These are phyloP conservation scores for Vultur gryphus DNA, from an alignment of 2,797 vertebrate genomes.

Conservation along the genomic window DNA sequence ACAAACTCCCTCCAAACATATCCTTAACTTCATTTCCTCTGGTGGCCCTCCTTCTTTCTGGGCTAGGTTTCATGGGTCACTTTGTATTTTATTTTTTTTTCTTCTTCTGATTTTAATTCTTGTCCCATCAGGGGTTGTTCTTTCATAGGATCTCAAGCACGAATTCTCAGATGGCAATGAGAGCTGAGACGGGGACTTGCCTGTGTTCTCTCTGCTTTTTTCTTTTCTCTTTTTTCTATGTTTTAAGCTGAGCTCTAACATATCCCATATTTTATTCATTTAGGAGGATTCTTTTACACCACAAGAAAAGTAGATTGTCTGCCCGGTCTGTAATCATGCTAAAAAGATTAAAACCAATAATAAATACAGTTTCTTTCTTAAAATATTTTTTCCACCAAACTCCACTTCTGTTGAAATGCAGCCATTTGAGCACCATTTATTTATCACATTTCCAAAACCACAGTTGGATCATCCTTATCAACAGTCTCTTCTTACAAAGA, in stretches of 20 bases:
- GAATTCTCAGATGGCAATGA: background rate
- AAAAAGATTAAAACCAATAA: conserved; percentile 19
- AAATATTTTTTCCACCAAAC: background rate
- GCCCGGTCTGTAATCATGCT: background rate
- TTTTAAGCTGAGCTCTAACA: conserved; percentile 4
- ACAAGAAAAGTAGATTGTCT: conserved; percentile 1
- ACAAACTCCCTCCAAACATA: conserved; percentile 38
- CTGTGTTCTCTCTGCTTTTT: background rate
- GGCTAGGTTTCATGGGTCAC: conserved; percentile 38
- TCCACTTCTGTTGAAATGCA: background rate
- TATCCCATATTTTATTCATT: conserved; percentile 43
- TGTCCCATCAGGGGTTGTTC: conserved; percentile 52
- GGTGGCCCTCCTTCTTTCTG: conserved; percentile 15
- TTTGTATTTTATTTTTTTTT: background rate
- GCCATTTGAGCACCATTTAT: background rate
- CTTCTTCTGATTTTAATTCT: conserved; percentile 53
- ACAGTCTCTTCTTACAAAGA: background rate
- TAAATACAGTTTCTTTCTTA: background rate
- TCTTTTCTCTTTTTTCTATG: background rate
- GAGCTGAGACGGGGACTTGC: background rate
- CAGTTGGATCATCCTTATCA: background rate
- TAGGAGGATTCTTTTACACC: conserved; percentile 23
- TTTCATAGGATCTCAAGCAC: conserved; percentile 13
- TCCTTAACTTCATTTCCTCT: conserved; percentile 58
- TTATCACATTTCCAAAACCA: background rate